Evolutionary conservation across 2,888 invertebrate species (phyloP).

Genomic region (Scaptomyza reducta): DNA sequence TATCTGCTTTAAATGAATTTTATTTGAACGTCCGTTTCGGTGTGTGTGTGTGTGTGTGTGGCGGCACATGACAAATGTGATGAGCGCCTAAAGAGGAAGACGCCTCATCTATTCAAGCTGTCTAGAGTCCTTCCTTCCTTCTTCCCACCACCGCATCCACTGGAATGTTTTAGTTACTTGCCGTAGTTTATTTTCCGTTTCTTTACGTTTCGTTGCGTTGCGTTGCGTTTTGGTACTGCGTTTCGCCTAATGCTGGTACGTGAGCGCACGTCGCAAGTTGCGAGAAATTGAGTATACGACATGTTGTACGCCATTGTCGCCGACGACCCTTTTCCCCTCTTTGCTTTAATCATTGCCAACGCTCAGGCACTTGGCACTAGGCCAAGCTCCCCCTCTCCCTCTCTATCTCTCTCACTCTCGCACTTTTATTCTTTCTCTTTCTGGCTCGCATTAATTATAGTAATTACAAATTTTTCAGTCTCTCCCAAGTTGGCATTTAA

Average conservation of each 20-base stretch:
- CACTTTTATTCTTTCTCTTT: neutral
- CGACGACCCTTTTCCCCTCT: constrained; percentile 3
- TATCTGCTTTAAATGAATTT: constrained; percentile 54
- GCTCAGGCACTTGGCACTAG: constrained; percentile 32
- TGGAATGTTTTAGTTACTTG: constrained; percentile 1
- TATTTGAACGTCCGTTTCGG: constrained; percentile 22
- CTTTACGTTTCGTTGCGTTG: neutral
- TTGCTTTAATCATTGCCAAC: neutral
- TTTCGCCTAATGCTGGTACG: constrained; percentile 47
- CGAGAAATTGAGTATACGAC: constrained; percentile 71
- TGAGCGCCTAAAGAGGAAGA: constrained; percentile 52
- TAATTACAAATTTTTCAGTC: constrained; percentile 67
- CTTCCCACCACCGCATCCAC: neutral
- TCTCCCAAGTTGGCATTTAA: constrained; percentile 41
- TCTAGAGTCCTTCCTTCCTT: neutral
- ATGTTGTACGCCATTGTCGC: constrained; percentile 60
- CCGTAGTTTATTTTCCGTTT: neutral
- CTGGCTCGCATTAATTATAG: constrained; percentile 68
- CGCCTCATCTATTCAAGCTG: constrained; percentile 30
- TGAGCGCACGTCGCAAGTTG: constrained; percentile 70
- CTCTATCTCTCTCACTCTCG: neutral
- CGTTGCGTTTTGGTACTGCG: neutral
- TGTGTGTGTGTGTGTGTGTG: constrained; percentile 7
- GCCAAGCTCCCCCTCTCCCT: constrained; percentile 18
- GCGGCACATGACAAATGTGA: constrained; percentile 60